Evolutionary conservation across 2,888 invertebrate genomes (phyloP), one percentile per base, ranked within the genome.

Genomic region (Scrobipalpa costella): DNA sequence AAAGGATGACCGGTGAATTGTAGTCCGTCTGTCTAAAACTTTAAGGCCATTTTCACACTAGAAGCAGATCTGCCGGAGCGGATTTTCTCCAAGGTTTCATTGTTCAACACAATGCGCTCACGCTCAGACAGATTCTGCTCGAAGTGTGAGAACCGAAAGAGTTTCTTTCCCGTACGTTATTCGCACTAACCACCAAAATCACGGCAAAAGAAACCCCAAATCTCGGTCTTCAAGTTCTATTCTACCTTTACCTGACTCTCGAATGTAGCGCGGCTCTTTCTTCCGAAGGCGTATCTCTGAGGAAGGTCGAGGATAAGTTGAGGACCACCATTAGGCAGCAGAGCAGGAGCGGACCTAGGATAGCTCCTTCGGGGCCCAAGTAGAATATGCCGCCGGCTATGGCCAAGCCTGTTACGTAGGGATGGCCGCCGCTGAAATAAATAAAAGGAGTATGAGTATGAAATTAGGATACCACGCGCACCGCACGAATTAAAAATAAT

Each of bases 381-480:
- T 98, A 99, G 88, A 98, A 98, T 79, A 99, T 97, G 57, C 99
- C 99, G 11, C 99, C 99, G 17, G 98, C 99, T 78, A 99, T 98
- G 1, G 99, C 97, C 63, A 99, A 91, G 40, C 98, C 99, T 8
- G 99, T 99, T 67, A 99, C 93, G 89, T 99, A 99, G 0, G 99
- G 99, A 90, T 99, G 99, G 1, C 98, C 98, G 21, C 96, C 96
- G 64, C 98, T 97, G 74, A 1, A 79, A 78, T 49, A 49, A 6
- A 50, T n/a, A 27, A 38, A n/a, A 38, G 8, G 57, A 61, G n/a
- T n/a, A n/a, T n/a, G n/a, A n/a, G n/a, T n/a, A n/a, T n/a, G n/a
- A n/a, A n/a, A n/a, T n/a, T n/a, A n/a, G n/a, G n/a, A n/a, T n/a
- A n/a, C n/a, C n/a, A n/a, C n/a, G n/a, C n/a, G n/a, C n/a, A n/a